phyloP scores from a whole-genome alignment of 2,888 invertebrate genomes.

The Pinctada fucata region DNA sequence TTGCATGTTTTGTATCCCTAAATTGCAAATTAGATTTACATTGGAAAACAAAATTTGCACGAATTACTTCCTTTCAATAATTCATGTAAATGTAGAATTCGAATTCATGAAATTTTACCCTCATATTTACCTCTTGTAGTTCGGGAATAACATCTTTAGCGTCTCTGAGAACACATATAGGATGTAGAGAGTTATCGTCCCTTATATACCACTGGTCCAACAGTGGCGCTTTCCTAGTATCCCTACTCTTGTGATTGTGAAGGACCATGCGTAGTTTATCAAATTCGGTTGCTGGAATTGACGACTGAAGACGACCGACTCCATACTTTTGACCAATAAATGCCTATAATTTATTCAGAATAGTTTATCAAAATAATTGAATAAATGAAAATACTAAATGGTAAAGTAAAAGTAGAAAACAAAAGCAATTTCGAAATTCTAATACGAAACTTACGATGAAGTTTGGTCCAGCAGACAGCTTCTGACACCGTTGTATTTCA shows the following conservation, averaged over 20 bases:
- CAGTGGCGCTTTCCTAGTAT: conserved; percentile 65
- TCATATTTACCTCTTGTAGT: conserved; percentile 46
- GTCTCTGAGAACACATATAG: conserved; percentile 62
- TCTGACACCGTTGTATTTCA: conserved; percentile 67
- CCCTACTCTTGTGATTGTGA: conserved; percentile 63
- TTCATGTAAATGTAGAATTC: not conserved
- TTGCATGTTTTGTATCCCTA: not conserved
- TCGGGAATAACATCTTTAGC: conserved; percentile 48
- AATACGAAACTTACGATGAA: conserved; percentile 63
- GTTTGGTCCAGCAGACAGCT: conserved; percentile 66
- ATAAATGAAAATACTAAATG: not conserved
- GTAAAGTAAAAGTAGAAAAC: not conserved
- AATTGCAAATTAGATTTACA: not conserved
- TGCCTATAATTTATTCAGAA: conserved; percentile 52
- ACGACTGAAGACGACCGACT: conserved; percentile 58
- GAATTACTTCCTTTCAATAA: not conserved
- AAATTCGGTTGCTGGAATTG: conserved; percentile 66
- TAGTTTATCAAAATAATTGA: not conserved
- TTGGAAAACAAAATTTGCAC: not conserved
- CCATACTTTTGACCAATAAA: conserved; percentile 74
- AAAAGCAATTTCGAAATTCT: not conserved
- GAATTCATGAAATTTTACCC: not conserved
- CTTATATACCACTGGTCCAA: conserved; percentile 70
- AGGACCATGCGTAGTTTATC: conserved; percentile 63
- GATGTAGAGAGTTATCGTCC: conserved; percentile 70